phyloP scores from a whole-genome alignment of 2,797 vertebrate genomes.

The Lates japonicus region DNA sequence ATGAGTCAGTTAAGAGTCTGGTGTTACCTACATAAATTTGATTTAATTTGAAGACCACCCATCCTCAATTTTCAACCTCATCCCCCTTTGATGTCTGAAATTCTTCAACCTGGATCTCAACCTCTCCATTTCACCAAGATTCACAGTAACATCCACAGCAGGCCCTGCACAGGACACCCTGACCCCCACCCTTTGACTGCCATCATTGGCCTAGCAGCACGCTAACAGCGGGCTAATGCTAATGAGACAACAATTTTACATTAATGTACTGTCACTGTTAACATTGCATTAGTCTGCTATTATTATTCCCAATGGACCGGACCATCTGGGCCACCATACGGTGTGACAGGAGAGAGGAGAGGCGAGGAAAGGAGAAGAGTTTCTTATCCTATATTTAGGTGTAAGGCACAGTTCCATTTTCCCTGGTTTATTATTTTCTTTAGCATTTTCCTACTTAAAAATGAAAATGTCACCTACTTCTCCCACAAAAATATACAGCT shows the following conservation, averaged over 20 bases:
- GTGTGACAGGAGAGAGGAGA: slow-evolving; percentile 45
- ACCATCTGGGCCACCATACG: slow-evolving; percentile 81
- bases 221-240: slow-evolving; percentile 77
- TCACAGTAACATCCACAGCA: slow-evolving; percentile 43
- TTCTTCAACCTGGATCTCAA: slow-evolving; percentile 58
- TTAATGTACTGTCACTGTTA: slow-evolving; percentile 78
- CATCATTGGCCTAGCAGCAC: slow-evolving; percentile 52
- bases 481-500: neutral
- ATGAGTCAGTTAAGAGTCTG: neutral
- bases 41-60: neutral
- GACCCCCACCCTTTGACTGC: slow-evolving; percentile 34
- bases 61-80: neutral
- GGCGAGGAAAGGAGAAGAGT: slow-evolving; percentile 7
- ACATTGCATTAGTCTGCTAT: slow-evolving; percentile 77
- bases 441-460: neutral
- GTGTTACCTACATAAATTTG: neutral
- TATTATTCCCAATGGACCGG: slow-evolving; percentile 70
- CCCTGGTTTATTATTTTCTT: neutral
- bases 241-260: slow-evolving; percentile 77
- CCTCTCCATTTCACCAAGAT: slow-evolving; percentile 40
- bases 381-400: slow-evolving; percentile 24
- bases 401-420: neutral
- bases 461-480: neutral
- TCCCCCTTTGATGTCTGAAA: neutral
- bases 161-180: slow-evolving; percentile 41